Base-by-base conservation (phyloP, 2,113 vertebrate genomes). In the Rhea americana region DNA sequence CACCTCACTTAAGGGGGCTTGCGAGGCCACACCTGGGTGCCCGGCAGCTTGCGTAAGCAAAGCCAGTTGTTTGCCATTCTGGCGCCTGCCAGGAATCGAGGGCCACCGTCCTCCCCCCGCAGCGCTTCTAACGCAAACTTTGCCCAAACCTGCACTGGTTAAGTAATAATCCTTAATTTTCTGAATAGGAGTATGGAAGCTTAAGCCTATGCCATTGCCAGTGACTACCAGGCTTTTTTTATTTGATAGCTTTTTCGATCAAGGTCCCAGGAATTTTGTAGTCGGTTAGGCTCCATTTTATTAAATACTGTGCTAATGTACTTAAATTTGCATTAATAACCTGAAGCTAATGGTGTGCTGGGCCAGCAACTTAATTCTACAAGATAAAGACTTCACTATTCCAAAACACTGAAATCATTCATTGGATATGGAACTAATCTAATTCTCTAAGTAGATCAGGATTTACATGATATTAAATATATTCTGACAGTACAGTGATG, bases 401-500 rank as follows among this genome's bases (percentile, higher is more conserved):
- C 45, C n/a, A 85, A 91, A 93, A 76, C 77, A 89, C 24, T 67
- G 28, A 82, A 91, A 26, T 87, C 15, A 75, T 85, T 86, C 77
- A 84, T 50, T 86, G 65, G 53, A 67, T 90, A 74, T 1, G 3
- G 53, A 89, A 94, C 1, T 9, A 78, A 93, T 82, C 53, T 85
- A 71, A 79, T 83, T 93, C 48, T 82, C 58, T 93, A 75, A 72
- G 80, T 59, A 90, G 28, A 86, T 75, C 62, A 79, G 66, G 88
- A 87, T 84, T 89, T 93, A 82, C 25, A 37, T 35, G 13, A 32
- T 67, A 93, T 63, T 93, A 91, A 91, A 94, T 77, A 83, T 55
- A 91, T 91, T 90, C 68, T 86, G 79, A 84, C 70, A 58, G 48
- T 30, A 90, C 16, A 73, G 17, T 61, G 77, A 78, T 61, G 77